phyloP scores from a whole-genome alignment of 92 coral and sea anemone species.

The Siderastrea radians region DNA sequence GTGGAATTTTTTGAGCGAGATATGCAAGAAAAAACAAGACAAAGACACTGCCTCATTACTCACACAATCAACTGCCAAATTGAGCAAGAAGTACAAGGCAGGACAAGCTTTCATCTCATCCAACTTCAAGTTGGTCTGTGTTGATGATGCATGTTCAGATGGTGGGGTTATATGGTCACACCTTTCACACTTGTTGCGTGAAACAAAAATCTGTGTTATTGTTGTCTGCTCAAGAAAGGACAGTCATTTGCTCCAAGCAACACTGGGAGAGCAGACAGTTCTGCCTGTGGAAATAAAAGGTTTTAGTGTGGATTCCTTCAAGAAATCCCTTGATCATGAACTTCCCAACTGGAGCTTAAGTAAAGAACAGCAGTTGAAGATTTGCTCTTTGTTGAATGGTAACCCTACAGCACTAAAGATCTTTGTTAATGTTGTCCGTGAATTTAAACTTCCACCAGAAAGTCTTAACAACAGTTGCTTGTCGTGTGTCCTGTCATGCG shows the following conservation, averaged over 20 bases:
- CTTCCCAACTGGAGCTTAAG: neutral
- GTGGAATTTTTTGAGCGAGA: conserved; percentile 74
- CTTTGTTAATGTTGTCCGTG: conserved; percentile 49
- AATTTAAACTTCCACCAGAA: conserved; percentile 31
- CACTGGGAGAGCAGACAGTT: conserved; percentile 12
- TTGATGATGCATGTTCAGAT: conserved; percentile 76
- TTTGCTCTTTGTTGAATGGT: conserved; percentile 21
- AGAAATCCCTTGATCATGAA: neutral
- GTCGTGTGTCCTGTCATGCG: neutral
- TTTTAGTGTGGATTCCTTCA: conserved; percentile 6
- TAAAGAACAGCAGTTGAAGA: conserved; percentile 16
- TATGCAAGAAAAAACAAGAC: conserved; percentile 75
- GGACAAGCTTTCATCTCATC: conserved; percentile 51
- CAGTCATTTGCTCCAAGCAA: neutral
- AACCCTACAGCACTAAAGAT: conserved; percentile 75
- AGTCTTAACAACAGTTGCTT: conserved; percentile 19
- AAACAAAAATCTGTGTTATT: conserved; percentile 45
- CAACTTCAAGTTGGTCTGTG: conserved; percentile 77
- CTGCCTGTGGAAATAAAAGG: conserved; percentile 57
- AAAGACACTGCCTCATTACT: conserved; percentile 70
- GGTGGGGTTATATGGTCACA: conserved; percentile 56
- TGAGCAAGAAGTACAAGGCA: conserved; percentile 54
- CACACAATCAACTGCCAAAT: conserved; percentile 58
- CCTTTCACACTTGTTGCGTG: conserved; percentile 55
- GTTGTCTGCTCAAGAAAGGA: conserved; percentile 12